Evolutionary conservation across 2,888 invertebrate genomes (phyloP).

Genomic region (Boloria selene): DNA sequence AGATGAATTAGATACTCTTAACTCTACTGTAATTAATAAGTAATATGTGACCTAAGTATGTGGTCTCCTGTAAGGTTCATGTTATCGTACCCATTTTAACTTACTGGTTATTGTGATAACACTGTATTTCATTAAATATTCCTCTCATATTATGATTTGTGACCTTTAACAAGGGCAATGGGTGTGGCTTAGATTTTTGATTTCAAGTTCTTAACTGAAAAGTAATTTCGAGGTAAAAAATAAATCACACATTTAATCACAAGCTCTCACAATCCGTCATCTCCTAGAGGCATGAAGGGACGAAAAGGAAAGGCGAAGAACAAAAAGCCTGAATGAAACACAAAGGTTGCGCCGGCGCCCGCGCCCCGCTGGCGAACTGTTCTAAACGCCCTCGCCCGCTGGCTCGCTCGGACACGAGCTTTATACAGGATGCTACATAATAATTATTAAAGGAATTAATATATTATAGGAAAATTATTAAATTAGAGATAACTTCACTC

Average conservation of each 20-base stretch:
- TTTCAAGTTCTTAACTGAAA: neutral
- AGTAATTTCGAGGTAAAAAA: slow-evolving; percentile 10
- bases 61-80: no score
- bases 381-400: slow-evolving; percentile 62
- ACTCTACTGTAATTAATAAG: no score
- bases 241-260: slow-evolving; percentile 24
- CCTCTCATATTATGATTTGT: no score
- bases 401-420: slow-evolving; percentile 47
- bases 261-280: slow-evolving; percentile 23
- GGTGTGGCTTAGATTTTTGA: neutral
- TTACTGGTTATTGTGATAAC: no score
- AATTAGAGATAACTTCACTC: neutral
- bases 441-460: no score
- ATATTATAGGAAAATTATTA: neutral
- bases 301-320: neutral
- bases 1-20: no score
- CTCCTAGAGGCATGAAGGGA: slow-evolving; percentile 32
- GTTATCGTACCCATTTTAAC: no score
- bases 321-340: slow-evolving; percentile 40
- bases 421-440: slow-evolving; percentile 47
- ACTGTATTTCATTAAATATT: no score
- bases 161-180: no score
- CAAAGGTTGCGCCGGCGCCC: slow-evolving; percentile 77
- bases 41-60: no score
- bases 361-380: slow-evolving; percentile 61